Evolutionary conservation across 2,888 invertebrate species (phyloP).

Genomic region (Athalia rosae): DNA sequence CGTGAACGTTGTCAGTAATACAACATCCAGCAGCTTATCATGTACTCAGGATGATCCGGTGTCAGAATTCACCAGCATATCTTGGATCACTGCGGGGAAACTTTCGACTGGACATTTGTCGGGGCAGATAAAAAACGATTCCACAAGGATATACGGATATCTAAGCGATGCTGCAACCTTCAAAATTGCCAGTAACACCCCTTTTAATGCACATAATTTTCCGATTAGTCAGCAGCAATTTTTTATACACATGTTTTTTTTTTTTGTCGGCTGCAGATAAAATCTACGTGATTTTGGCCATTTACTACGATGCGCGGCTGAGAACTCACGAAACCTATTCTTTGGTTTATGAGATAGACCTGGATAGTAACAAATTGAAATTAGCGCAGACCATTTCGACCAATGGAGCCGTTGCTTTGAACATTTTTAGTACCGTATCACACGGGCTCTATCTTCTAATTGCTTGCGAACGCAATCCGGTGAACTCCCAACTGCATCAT

Average conservation of each 20-base stretch:
- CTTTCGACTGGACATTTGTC: not conserved
- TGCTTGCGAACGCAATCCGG: constrained; percentile 56
- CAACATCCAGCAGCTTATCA: constrained; percentile 53
- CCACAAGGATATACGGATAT: constrained; percentile 55
- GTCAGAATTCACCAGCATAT: constrained; percentile 58
- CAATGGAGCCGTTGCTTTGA: constrained; percentile 57
- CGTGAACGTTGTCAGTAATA: constrained; percentile 56
- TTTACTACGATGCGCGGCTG: constrained; percentile 58
- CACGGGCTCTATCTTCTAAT: constrained; percentile 54
- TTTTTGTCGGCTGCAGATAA: constrained; percentile 54
- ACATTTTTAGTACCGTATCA: constrained; percentile 55
- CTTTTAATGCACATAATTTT: not conserved
- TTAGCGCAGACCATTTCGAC: constrained; percentile 58
- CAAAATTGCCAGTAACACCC: constrained; percentile 29
- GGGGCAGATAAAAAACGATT: constrained; percentile 38
- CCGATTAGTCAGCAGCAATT: not conserved
- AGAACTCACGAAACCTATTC: constrained; percentile 58
- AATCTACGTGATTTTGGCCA: constrained; percentile 60
- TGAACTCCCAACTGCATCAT: constrained; percentile 58
- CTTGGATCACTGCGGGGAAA: constrained; percentile 52
- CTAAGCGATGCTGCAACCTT: constrained; percentile 59
- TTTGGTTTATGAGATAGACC: constrained; percentile 59
- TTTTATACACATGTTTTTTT: constrained; percentile 14
- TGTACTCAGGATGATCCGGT: constrained; percentile 50
- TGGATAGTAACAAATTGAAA: constrained; percentile 48